Evolutionary conservation across 2,113 vertebrate genomes (phyloP).

Genomic region (Cavia porcellus): DNA sequence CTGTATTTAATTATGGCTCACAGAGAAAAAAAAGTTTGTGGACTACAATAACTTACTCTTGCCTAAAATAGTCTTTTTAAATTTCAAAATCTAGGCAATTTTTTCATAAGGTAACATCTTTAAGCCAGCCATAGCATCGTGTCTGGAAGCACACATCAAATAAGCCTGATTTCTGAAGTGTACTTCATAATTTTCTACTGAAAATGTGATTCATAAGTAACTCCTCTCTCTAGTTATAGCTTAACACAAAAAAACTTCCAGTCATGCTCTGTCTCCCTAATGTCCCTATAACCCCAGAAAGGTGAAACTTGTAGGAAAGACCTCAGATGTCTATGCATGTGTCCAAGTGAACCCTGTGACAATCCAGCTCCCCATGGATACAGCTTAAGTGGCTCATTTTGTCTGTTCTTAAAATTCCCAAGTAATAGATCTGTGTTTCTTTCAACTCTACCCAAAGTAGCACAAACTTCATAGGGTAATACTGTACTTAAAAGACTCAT

Average conservation of each 20-base stretch:
- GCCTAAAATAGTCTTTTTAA: background rate
- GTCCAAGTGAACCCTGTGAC: background rate
- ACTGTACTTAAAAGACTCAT: background rate
- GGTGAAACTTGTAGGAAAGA: background rate
- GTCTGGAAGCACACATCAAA: background rate
- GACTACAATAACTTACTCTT: background rate
- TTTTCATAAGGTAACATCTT: background rate
- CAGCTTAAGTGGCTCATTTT: background rate
- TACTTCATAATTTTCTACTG: background rate
- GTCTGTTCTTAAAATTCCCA: background rate
- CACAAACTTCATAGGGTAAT: background rate
- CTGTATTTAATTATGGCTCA: background rate
- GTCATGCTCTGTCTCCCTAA: background rate
- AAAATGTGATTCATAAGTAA: background rate
- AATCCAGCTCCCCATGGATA: background rate
- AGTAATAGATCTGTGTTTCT: background rate
- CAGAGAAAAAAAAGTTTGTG: background rate
- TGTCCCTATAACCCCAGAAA: conserved; percentile 1
- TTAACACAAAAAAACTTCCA: background rate
- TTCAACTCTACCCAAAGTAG: background rate
- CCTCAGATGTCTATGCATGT: too few species aligned
- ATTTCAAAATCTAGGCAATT: background rate
- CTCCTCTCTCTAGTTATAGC: background rate
- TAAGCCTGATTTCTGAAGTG: background rate
- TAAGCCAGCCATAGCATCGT: background rate